These are phyloP conservation scores for Nesidiocoris tenuis DNA, from an alignment of 2,888 invertebrate species.

Conservation along the genomic window DNA sequence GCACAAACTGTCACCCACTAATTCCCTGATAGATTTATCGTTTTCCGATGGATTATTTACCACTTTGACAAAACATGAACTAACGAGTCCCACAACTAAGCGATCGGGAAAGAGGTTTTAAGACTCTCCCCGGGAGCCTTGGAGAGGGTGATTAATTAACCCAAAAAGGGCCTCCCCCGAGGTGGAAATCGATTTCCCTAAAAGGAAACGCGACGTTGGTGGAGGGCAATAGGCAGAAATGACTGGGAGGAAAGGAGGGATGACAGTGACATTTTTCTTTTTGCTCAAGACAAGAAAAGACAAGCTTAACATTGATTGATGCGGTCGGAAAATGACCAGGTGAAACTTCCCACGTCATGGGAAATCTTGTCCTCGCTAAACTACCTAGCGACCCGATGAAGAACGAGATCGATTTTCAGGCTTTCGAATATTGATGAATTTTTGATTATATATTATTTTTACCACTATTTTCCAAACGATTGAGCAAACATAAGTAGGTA, in stretches of 20 bases:
- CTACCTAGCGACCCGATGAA: no score
- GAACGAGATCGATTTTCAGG: no score
- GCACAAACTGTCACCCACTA: neutral
- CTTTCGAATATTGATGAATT: no score
- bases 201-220: neutral
- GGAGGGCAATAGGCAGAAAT: neutral
- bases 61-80: neutral
- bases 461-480: no score
- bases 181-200: neutral
- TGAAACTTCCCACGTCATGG: neutral
- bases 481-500: no score
- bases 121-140: neutral
- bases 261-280: neutral
- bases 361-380: neutral
- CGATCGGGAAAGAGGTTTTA: neutral
- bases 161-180: neutral
- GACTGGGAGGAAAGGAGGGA: neutral
- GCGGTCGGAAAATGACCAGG: neutral
- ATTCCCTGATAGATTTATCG: neutral
- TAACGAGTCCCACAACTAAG: neutral
- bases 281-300: neutral
- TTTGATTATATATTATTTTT: no score
- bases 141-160: neutral
- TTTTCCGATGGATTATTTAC: neutral
- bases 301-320: neutral